Percentiles rank a stretch among this genome's conserved stretches.
Evolutionary conservation across 2,113 vertebrate genomes (phyloP).

Genomic region (Dicerorhinus sumatrensis): DNA sequence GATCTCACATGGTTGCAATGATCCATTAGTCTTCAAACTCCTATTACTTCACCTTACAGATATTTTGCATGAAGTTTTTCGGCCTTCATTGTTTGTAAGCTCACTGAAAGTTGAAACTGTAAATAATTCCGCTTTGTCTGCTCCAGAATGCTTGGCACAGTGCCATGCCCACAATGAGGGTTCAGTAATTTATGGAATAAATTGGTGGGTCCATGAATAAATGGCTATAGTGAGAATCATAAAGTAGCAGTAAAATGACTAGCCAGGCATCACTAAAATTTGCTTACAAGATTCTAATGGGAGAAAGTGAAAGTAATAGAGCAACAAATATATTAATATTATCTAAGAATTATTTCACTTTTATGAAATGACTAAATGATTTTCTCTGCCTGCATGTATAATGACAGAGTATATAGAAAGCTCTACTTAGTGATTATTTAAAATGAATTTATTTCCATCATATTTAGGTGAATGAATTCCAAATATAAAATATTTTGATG

Average conservation of each 20-base stretch:
- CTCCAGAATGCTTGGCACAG: constrained; percentile 14
- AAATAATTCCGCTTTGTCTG: constrained; percentile 50
- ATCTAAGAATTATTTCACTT: constrained; percentile 63
- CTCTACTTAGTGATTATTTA: not conserved
- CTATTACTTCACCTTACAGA: not conserved
- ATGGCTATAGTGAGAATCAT: constrained; percentile 55
- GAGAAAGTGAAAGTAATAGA: constrained; percentile 57
- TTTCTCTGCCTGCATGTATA: not conserved
- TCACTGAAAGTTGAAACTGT: constrained; percentile 30
- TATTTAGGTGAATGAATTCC: constrained; percentile 24
- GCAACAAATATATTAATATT: constrained; percentile 62
- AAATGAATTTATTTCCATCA: constrained; percentile 14
- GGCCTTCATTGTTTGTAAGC: constrained; percentile 19
- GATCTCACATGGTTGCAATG: not conserved
- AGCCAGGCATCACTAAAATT: constrained; percentile 65
- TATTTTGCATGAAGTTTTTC: not conserved
- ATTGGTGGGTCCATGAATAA: constrained; percentile 58
- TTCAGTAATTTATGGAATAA: constrained; percentile 64
- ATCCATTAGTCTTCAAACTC: not conserved
- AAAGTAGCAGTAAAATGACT: constrained; percentile 56
- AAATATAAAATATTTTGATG: not conserved
- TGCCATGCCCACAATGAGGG: not conserved
- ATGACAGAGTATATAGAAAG: not conserved
- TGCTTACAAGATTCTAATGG: constrained; percentile 63
- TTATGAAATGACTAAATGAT: not conserved